A percentile compares a stretch with the other conserved stretches of the same genome.
Conservation (phyloP, 2,113 vertebrate species). For the Platanista minor region DNA sequence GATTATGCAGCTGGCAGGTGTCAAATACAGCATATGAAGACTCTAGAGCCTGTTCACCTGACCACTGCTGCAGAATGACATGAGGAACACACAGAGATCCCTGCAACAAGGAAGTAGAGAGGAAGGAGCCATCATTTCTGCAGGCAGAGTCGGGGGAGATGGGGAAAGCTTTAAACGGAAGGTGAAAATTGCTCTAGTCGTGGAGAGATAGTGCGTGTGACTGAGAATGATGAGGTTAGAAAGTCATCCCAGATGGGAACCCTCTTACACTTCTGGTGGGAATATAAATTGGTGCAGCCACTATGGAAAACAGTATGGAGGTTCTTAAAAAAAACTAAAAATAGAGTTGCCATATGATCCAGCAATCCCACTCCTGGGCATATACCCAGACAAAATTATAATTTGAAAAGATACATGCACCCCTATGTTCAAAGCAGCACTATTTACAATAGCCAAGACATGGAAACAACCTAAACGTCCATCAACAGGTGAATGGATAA, state of each 20-base stretch:
- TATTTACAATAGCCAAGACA: not conserved
- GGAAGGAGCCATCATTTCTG: not conserved
- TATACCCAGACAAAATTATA: not conserved
- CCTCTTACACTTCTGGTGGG: not conserved
- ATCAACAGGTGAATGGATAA: not conserved
- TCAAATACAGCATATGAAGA: not conserved
- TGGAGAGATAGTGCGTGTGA: not conserved
- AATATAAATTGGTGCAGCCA: not conserved
- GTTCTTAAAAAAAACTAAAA: not conserved
- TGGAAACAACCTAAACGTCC: not conserved
- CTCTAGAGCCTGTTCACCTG: not conserved
- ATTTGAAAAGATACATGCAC: not conserved
- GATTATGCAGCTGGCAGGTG: not conserved
- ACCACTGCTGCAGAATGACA: not conserved
- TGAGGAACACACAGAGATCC: not conserved
- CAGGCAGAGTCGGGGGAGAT: not conserved
- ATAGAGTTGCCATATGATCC: not conserved
- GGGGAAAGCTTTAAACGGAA: not conserved
- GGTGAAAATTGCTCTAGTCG: not conserved
- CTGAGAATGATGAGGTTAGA: not conserved
- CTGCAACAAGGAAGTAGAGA: not conserved
- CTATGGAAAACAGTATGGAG: not conserved
- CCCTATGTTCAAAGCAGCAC: not conserved
- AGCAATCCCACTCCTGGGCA: not conserved
- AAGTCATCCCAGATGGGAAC: not conserved